These are phyloP conservation scores for Dicaeum eximium DNA, from an alignment of 2,113 vertebrate genomes.

Conservation along the genomic window DNA sequence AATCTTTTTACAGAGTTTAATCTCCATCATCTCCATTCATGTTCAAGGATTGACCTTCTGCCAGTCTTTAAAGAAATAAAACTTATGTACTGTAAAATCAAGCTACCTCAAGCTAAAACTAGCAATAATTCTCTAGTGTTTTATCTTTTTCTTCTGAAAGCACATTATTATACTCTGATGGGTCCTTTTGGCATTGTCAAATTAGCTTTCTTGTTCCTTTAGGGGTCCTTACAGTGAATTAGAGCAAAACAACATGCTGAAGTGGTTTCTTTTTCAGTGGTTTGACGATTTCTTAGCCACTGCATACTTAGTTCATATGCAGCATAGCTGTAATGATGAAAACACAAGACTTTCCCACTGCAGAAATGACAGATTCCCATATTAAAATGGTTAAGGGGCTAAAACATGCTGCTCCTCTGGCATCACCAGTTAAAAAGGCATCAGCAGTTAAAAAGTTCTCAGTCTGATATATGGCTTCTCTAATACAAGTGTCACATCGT, in stretches of 20 bases:
- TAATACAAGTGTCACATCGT: neutral
- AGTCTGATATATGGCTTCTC: neutral
- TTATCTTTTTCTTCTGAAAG: neutral
- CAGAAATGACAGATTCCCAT: neutral
- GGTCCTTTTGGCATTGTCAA: neutral
- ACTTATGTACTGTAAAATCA: neutral
- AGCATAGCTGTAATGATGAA: neutral
- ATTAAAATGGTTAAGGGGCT: neutral
- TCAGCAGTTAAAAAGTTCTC: neutral
- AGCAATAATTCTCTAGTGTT: neutral
- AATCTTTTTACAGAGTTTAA: constrained; percentile 5
- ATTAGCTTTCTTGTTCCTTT: neutral
- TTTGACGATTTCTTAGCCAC: neutral
- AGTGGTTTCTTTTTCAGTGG: neutral
- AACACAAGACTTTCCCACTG: neutral
- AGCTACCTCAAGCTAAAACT: neutral
- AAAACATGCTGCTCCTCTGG: neutral
- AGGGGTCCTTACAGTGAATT: neutral
- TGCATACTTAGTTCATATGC: neutral
- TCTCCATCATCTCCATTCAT: neutral
- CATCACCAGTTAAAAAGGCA: neutral
- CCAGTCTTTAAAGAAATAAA: neutral
- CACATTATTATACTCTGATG: neutral
- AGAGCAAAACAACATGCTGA: neutral
- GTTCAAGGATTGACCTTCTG: neutral